A percentile compares a stretch with the other conserved stretches of the same genome.
phyloP scores from a whole-genome alignment of 2,888 invertebrate species.

The Opisthograptis luteolata region DNA sequence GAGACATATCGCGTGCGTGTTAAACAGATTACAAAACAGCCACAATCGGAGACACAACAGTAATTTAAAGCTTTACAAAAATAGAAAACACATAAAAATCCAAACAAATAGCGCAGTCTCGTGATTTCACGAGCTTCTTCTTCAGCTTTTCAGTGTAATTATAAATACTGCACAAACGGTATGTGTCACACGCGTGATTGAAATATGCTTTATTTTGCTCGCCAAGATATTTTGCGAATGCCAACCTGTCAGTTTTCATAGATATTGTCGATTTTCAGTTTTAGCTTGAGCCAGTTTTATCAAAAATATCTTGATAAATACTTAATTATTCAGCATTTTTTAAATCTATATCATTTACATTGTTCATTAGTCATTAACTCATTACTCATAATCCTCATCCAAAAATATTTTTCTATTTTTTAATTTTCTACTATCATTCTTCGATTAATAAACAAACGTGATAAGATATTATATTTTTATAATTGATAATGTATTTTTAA shows the following conservation, averaged over 20 bases:
- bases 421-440: too few species aligned
- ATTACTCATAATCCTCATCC: too few species aligned
- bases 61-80: conserved; percentile 7
- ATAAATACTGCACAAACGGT: conserved; percentile 11
- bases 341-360: too few species aligned
- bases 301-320: not conserved
- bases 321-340: too few species aligned
- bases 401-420: too few species aligned
- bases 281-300: not conserved
- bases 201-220: conserved; percentile 21
- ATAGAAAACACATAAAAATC: conserved; percentile 9
- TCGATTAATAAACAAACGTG: too few species aligned
- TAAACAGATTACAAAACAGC: too few species aligned
- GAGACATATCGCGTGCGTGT: too few species aligned
- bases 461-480: too few species aligned
- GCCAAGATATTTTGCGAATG: conserved; percentile 13
- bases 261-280: not conserved
- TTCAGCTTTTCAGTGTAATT: conserved; percentile 3
- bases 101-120: conserved; percentile 8
- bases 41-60: conserved; percentile 18
- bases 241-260: conserved; percentile 4
- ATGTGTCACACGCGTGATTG: conserved; percentile 14
- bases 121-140: conserved; percentile 6
- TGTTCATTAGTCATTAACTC: too few species aligned
- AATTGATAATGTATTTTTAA: too few species aligned